Conservation (phyloP, 1,140 invertebrate genomes). For the Lepidurus arcticus region DNA sequence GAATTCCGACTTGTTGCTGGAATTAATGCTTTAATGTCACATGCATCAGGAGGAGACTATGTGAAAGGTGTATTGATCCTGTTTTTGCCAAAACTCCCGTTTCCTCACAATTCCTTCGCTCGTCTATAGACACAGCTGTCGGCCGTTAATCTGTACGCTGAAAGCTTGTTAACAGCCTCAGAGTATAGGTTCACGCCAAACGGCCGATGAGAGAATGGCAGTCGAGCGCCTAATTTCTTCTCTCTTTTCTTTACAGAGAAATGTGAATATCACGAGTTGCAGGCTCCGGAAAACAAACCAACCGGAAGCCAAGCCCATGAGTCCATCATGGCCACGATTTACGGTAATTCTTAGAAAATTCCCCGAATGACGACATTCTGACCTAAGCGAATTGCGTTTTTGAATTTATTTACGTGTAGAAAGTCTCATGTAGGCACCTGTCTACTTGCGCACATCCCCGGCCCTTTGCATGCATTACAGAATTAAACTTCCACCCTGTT, state of each 20-base stretch:
- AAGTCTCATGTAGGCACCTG: too few species aligned
- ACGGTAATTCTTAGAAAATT: not conserved
- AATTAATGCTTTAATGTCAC: not conserved
- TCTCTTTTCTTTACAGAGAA: not conserved
- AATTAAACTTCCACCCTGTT: too few species aligned
- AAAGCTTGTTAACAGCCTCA: not conserved
- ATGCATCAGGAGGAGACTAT: not conserved
- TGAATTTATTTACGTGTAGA: too few species aligned
- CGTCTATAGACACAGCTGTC: not conserved
- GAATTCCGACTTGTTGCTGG: not conserved
- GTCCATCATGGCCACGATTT: constrained; percentile 6
- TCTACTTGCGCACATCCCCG: too few species aligned
- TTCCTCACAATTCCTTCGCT: not conserved
- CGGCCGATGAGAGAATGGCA: not conserved
- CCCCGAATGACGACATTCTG: too few species aligned
- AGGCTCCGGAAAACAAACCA: not conserved
- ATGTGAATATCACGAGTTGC: not conserved
- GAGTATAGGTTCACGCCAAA: not conserved
- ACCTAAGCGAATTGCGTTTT: too few species aligned
- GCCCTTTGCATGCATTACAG: too few species aligned
- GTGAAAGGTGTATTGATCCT: not conserved
- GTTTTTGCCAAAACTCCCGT: not conserved
- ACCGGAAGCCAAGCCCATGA: not conserved
- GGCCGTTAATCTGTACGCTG: not conserved
- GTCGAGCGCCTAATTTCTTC: not conserved